These are phyloP conservation scores for Sebastes fasciatus DNA, from an alignment of 2,113 vertebrate species.

Conservation along the genomic window DNA sequence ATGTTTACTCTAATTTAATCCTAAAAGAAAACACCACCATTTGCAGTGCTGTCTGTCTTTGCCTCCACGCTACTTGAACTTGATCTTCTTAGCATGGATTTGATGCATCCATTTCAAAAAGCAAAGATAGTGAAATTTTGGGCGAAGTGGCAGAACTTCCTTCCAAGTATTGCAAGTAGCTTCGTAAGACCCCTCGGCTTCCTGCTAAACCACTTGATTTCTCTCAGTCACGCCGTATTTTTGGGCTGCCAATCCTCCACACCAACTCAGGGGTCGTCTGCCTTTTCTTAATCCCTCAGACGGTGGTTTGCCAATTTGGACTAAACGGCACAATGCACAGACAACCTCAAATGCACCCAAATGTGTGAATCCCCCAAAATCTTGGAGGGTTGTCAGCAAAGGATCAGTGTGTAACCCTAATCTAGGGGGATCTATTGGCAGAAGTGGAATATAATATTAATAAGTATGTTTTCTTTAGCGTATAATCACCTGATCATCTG, in stretches of 20 bases:
- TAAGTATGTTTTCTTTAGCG: too few species aligned
- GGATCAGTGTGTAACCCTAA: too few species aligned
- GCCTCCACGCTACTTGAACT: background rate
- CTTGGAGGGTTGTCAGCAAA: background rate
- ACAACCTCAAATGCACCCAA: constrained; percentile 22
- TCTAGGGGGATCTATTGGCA: too few species aligned
- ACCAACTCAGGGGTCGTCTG: constrained; percentile 41
- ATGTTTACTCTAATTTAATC: background rate
- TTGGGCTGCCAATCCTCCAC: constrained; percentile 15
- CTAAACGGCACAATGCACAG: background rate
- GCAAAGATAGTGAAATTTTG: background rate
- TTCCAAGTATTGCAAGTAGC: background rate
- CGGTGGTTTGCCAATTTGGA: constrained; percentile 18
- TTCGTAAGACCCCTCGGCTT: background rate
- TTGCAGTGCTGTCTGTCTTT: background rate
- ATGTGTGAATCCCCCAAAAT: background rate
- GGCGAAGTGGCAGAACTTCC: background rate
- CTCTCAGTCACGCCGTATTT: constrained; percentile 18
- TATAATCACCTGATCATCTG: too few species aligned
- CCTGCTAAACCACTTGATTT: constrained; percentile 29
- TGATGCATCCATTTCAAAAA: background rate
- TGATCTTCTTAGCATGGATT: background rate
- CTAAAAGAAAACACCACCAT: background rate
- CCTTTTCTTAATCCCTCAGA: constrained; percentile 37
- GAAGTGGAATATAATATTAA: too few species aligned